These are phyloP conservation scores for Muntiacus muntjak DNA, from an alignment of 2,113 vertebrate species.

Conservation along the genomic window DNA sequence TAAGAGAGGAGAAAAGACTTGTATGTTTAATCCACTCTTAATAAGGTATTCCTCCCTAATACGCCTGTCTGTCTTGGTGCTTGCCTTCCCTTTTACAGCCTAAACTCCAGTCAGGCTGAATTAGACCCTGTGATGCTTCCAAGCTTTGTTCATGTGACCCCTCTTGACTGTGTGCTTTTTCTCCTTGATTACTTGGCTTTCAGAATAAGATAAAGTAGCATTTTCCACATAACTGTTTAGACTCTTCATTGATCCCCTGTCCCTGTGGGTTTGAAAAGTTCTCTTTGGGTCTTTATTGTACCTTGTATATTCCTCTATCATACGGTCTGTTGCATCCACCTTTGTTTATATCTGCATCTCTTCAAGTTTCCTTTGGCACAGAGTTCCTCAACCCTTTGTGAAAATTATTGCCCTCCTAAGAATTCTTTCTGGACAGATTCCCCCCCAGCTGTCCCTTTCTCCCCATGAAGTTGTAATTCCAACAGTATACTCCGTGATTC, in stretches of 20 bases:
- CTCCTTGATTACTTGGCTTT: background rate
- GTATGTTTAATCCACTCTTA: background rate
- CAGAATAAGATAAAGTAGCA: background rate
- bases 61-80: background rate
- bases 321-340: background rate
- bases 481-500: background rate
- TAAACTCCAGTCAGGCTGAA: background rate
- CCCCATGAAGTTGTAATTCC: background rate
- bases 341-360: background rate
- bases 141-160: background rate
- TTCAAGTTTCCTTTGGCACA: background rate
- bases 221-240: background rate
- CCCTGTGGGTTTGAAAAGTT: background rate
- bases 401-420: background rate
- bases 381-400: background rate
- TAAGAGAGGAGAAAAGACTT: background rate
- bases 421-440: background rate
- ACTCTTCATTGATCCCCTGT: background rate
- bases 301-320: background rate
- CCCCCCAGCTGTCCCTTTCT: background rate
- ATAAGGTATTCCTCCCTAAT: background rate
- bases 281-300: background rate
- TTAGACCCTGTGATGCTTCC: accelerated
- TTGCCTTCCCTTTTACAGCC: background rate
- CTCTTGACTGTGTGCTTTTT: background rate